Conservation (phyloP, 2,888 invertebrate species). For the Papilio elwesi region DNA sequence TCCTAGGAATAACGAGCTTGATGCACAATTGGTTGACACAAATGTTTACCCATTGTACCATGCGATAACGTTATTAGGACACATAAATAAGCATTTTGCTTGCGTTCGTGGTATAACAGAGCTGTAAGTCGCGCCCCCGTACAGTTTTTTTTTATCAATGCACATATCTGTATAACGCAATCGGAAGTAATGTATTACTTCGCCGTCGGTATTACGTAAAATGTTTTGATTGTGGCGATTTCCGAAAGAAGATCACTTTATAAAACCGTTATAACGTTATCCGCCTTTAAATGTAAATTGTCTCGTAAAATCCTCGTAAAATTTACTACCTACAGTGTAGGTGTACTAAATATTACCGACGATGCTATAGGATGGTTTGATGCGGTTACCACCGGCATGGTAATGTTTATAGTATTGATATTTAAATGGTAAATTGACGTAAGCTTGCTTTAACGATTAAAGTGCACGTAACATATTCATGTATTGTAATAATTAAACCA, state of each 20-base stretch:
- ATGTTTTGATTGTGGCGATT: conserved; percentile 30
- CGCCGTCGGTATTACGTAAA: conserved; percentile 15
- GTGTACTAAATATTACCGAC: conserved; percentile 52
- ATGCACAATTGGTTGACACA: too few relatives aligned
- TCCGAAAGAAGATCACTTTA: conserved; percentile 60
- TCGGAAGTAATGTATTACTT: not conserved
- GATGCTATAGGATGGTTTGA: conserved; percentile 43
- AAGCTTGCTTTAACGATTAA: not conserved
- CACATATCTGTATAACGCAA: conserved; percentile 9
- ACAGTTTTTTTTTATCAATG: conserved; percentile 24
- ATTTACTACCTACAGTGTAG: conserved; percentile 59
- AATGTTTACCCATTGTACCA: too few relatives aligned
- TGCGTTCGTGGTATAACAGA: not conserved
- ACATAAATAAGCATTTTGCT: not conserved
- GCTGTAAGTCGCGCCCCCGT: not conserved
- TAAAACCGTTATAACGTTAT: conserved; percentile 57
- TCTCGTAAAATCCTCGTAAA: conserved; percentile 69
- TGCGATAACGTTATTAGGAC: too few relatives aligned
- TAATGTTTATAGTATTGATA: conserved; percentile 15
- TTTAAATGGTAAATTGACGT: not conserved
- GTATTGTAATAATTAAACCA: too few relatives aligned
- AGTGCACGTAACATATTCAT: not conserved
- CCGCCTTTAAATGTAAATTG: conserved; percentile 71
- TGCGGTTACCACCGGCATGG: not conserved
- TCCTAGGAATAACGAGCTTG: too few relatives aligned